Evolutionary conservation across 35 echinoderm and acorn worm genomes (phyloP), one percentile per base, ranked within the genome.

Genomic region (Lytechinus variegatus): DNA sequence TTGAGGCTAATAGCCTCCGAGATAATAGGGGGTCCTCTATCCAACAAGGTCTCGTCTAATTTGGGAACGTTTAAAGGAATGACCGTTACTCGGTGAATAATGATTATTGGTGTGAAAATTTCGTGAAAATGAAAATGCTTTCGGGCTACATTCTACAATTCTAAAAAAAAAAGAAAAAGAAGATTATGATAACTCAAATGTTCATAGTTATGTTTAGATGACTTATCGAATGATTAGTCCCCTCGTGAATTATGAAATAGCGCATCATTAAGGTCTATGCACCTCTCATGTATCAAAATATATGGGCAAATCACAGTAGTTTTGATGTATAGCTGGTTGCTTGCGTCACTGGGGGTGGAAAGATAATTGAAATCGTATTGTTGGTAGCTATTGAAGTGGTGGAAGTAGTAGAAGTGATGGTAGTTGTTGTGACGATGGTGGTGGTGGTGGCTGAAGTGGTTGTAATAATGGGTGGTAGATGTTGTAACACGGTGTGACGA

Each of bases 41-140:
- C 66, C 29, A 33, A 54, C 88, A 90, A 90, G 88, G 88, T 54
- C 88, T 90, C 16, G 52, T 90, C 28, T 90, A 90, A 90, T 90
- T 90, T 90, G 52, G 29, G 16, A 14, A 4, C 33, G 52, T 5
- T 90, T 90, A 90, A 90, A 90, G 88, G 88, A 79, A n/a, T 6
- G 24, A 79, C 7, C 66, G 66, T 6, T 58, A 3, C 19, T 79
- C 24, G 16, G 19, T 79, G 19, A 79, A 79, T 10, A 19, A 71
- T 66, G 61, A 19, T 11, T 4, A 21, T 19, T 71, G 61, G 21
- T 71, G 61, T 4, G 11, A 16, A 66, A 4, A 66, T 16, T 66
- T 14, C 60, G 1, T 71, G 14, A 71, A 71, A 19, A 44, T 44
- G 33, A 44, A 44, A 44, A 44, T 44, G 33, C 33, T 44, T 44